Percentiles rank a stretch among this genome's conserved stretches.
These are phyloP conservation scores for Polyommatus iphigenia DNA, from an alignment of 2,888 invertebrate species.

Conservation along the genomic window DNA sequence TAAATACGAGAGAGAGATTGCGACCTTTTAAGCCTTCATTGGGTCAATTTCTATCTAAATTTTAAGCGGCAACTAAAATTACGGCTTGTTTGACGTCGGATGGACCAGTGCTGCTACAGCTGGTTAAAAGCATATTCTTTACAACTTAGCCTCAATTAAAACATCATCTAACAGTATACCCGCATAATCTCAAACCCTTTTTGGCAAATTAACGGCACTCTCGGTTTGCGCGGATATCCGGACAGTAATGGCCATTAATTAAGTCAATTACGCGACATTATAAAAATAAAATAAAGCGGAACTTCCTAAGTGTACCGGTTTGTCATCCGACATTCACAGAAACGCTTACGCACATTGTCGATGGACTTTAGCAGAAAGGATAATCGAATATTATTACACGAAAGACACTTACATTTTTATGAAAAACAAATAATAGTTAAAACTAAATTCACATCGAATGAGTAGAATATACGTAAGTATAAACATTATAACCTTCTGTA, in stretches of 20 bases:
- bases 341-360: not conserved
- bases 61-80: no score
- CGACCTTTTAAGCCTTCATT: no score
- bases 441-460: not conserved
- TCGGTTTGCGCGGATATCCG: constrained; percentile 17
- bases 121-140: no score
- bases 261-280: not conserved
- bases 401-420: not conserved
- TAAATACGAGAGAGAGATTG: not conserved
- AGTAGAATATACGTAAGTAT: not conserved
- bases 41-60: no score
- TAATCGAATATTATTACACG: not conserved
- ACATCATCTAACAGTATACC: not conserved
- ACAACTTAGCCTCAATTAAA: not conserved
- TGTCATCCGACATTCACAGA: not conserved
- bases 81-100: not conserved
- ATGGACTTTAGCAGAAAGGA: not conserved
- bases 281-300: constrained; percentile 9
- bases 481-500: not conserved
- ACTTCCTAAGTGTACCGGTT: constrained; percentile 11
- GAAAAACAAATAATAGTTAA: not conserved
- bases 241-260: not conserved
- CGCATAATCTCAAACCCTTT: constrained; percentile 5
- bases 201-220: not conserved
- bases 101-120: not conserved